Conservation (phyloP, 1,140 invertebrate species). For the Brachionus asplanchnoidis region DNA sequence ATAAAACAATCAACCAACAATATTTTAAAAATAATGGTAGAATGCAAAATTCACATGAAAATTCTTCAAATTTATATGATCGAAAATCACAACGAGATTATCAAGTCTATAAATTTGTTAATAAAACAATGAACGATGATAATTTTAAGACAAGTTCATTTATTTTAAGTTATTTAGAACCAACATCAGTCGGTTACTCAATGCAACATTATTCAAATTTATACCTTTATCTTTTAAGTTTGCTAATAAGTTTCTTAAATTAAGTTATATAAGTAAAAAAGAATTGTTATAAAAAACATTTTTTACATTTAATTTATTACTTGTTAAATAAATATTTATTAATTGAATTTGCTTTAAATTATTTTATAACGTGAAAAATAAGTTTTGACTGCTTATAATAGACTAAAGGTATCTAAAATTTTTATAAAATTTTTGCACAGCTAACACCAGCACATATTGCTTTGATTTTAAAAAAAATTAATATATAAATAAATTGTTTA, state of each 20-base stretch:
- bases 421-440: background rate
- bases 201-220: background rate
- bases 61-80: background rate
- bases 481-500: background rate
- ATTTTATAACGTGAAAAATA: background rate
- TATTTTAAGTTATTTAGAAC: constrained; percentile 18
- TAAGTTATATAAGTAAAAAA: background rate
- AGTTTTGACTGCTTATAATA: background rate
- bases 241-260: background rate
- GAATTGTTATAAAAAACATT: background rate
- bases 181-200: background rate
- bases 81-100: background rate
- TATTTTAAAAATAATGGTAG: background rate
- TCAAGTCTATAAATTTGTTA: background rate
- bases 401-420: background rate
- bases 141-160: background rate
- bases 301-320: background rate
- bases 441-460: background rate
- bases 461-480: background rate
- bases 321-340: background rate
- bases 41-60: background rate
- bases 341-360: background rate
- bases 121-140: background rate
- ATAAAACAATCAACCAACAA: background rate
- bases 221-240: background rate